These are phyloP conservation scores for Dryobotodes eremita DNA, from an alignment of 2,888 invertebrate genomes.

Conservation along the genomic window DNA sequence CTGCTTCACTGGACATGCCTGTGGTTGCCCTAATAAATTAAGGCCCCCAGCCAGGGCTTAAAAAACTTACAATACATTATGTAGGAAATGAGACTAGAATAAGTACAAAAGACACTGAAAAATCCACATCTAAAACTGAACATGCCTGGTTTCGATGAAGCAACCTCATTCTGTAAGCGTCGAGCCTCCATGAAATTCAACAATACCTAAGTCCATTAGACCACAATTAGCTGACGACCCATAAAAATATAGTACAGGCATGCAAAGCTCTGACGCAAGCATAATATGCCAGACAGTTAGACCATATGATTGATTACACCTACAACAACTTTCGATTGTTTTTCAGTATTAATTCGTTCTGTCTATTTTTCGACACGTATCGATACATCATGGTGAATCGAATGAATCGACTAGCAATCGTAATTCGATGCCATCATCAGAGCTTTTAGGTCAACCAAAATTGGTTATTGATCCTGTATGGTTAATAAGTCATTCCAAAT, in stretches of 20 bases:
- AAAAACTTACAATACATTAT: too few species aligned
- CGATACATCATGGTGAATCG: slow-evolving; percentile 43
- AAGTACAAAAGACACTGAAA: background rate
- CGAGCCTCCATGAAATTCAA: background rate
- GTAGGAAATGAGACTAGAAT: background rate
- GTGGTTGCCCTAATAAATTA: too few species aligned
- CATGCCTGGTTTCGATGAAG: background rate
- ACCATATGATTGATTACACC: slow-evolving; percentile 62
- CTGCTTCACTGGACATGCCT: too few species aligned
- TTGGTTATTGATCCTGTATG: slow-evolving; percentile 48
- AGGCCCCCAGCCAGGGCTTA: too few species aligned
- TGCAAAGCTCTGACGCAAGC: slow-evolving; percentile 51
- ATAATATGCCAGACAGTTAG: slow-evolving; percentile 39
- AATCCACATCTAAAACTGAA: background rate
- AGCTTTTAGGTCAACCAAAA: slow-evolving; percentile 52
- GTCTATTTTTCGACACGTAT: slow-evolving; percentile 44
- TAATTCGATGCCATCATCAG: slow-evolving; percentile 42
- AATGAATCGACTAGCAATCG: slow-evolving; percentile 39
- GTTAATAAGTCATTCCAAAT: slow-evolving; percentile 30
- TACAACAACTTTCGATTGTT: slow-evolving; percentile 58
- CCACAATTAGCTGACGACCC: slow-evolving; percentile 42
- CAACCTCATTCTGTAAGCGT: background rate
- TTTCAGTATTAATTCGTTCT: slow-evolving; percentile 51
- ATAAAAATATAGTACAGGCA: slow-evolving; percentile 57
- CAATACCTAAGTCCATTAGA: slow-evolving; percentile 20